These are phyloP conservation scores for Dipodomys stephensi DNA, from an alignment of 2,113 vertebrate species.

Conservation along the genomic window DNA sequence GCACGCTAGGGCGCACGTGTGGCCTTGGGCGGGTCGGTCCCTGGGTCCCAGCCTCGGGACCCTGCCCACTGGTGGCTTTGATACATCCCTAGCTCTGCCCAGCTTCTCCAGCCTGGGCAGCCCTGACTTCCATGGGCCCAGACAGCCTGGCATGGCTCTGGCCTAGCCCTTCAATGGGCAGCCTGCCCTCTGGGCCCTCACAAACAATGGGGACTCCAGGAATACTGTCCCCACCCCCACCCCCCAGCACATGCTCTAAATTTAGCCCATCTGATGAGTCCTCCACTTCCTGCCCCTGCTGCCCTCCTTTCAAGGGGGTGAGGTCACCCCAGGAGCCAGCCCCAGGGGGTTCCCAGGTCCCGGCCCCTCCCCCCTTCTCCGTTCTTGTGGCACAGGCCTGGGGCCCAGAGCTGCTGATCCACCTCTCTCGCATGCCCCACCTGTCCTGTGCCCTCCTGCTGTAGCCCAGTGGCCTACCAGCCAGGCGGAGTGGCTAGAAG, in stretches of 20 bases:
- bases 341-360: constrained; percentile 87
- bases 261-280: constrained; percentile 88
- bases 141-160: constrained; percentile 88
- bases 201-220: constrained; percentile 89
- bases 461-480: not conserved
- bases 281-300: constrained; percentile 87
- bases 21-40: not conserved
- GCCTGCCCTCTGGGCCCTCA: constrained; percentile 88
- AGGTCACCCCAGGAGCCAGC: constrained; percentile 86
- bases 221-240: constrained; percentile 83
- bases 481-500: not conserved
- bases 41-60: not conserved
- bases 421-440: not conserved
- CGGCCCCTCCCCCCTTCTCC: not conserved
- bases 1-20: accelerated
- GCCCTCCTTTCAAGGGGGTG: constrained; percentile 83
- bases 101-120: not conserved
- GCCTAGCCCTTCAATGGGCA: constrained; percentile 85
- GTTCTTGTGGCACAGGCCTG: not conserved
- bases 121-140: constrained; percentile 51
- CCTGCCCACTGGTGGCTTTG: not conserved
- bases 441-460: not conserved
- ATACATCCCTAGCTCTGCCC: not conserved
- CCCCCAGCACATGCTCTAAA: constrained; percentile 86
- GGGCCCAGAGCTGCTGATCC: not conserved